Conservation (phyloP, 2,888 invertebrate species). For the Lepidocyrtinus sp. region DNA sequence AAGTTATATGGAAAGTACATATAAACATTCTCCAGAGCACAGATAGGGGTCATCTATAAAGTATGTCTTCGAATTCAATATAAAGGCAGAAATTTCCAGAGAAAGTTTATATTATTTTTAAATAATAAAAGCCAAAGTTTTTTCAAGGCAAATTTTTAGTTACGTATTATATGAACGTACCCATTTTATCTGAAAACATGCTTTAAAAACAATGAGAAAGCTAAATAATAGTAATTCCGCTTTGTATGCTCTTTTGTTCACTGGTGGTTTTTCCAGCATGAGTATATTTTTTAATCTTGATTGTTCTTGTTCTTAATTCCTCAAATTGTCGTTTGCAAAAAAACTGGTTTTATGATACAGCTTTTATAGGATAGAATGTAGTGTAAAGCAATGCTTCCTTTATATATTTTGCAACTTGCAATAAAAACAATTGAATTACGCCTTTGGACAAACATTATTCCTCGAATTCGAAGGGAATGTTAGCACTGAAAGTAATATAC, state of each 20-base stretch:
- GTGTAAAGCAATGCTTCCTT: not conserved
- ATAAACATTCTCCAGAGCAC: too few relatives aligned
- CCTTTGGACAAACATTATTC: not conserved
- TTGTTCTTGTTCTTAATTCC: not conserved
- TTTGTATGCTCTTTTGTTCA: not conserved
- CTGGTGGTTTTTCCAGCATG: not conserved
- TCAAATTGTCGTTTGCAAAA: not conserved
- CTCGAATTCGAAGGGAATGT: not conserved
- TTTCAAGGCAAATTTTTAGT: too few relatives aligned
- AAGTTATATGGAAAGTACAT: too few relatives aligned
- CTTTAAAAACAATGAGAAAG: not conserved
- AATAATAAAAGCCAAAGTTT: too few relatives aligned
- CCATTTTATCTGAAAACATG: not conserved
- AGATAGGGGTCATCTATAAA: too few relatives aligned
- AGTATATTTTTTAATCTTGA: not conserved
- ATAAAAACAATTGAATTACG: conserved; percentile 54
- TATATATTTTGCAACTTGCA: conserved; percentile 30
- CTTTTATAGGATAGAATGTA: not conserved
- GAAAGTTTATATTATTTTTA: too few relatives aligned
- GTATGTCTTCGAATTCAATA: too few relatives aligned
- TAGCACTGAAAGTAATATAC: not conserved
- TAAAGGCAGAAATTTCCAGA: too few relatives aligned
- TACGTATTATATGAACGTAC: too few relatives aligned
- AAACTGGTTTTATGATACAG: not conserved
- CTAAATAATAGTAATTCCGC: not conserved